Conservation (phyloP, 2,113 vertebrate genomes). For the Alaudala cheleensis region DNA sequence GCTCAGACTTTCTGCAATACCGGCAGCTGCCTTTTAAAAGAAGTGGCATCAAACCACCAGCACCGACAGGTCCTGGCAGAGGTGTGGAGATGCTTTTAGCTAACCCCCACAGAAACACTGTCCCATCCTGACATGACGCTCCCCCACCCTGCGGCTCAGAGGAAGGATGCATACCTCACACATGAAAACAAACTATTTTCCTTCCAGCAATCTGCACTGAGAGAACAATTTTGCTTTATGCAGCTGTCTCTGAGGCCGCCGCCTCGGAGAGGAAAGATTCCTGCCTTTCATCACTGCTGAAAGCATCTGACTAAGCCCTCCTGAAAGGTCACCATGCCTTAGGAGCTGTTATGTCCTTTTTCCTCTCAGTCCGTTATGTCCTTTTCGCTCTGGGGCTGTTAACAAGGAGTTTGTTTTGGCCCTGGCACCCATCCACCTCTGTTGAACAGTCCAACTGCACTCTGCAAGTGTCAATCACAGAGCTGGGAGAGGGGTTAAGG, state of each 20-base stretch:
- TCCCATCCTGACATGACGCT: background rate
- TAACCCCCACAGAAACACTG: background rate
- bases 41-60: background rate
- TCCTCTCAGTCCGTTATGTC: background rate
- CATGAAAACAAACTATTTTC: background rate
- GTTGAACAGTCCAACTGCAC: background rate
- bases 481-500: background rate
- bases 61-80: background rate
- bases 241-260: background rate
- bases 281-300: constrained; percentile 22
- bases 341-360: background rate
- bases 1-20: background rate
- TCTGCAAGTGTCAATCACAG: background rate
- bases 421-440: background rate
- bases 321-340: constrained; percentile 11
- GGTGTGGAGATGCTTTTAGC: background rate
- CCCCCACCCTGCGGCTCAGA: background rate
- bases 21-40: background rate
- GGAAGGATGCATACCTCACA: background rate
- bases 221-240: background rate
- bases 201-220: background rate
- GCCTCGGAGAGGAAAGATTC: background rate
- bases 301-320: constrained; percentile 14
- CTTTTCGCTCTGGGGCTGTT: background rate
- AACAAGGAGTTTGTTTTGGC: background rate